Conservation (phyloP, 2,113 vertebrate species). For the Mungos mungo region DNA sequence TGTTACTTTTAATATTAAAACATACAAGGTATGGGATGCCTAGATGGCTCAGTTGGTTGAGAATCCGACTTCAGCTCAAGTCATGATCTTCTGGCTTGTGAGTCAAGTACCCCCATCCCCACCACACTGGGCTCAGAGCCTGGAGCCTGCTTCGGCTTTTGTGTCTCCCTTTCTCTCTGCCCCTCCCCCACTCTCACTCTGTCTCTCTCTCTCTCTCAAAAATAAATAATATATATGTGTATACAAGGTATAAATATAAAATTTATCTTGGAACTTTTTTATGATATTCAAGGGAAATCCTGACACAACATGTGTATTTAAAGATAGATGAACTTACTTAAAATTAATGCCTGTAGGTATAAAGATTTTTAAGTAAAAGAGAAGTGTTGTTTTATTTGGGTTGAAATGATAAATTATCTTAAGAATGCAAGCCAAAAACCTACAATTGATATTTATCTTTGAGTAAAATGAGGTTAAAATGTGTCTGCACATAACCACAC, state of each 20-base stretch:
- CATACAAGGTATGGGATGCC: neutral
- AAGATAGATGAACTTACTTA: neutral
- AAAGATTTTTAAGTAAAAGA: slow-evolving; percentile 16
- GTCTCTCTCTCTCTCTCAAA: too few species aligned
- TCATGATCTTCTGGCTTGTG: too few species aligned
- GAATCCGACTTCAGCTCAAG: too few species aligned
- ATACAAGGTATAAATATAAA: neutral
- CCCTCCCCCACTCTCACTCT: too few species aligned
- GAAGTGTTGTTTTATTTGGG: neutral
- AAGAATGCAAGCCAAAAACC: neutral
- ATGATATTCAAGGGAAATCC: neutral
- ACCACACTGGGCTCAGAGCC: too few species aligned
- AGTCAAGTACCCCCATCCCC: too few species aligned
- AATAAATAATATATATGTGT: too few species aligned
- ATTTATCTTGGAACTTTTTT: neutral
- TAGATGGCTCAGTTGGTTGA: too few species aligned
- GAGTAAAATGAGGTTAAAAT: neutral
- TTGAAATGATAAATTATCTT: neutral
- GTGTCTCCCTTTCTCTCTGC: too few species aligned
- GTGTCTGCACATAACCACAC: neutral
- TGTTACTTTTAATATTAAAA: slow-evolving; percentile 30
- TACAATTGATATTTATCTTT: neutral
- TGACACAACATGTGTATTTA: neutral
- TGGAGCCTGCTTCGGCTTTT: too few species aligned
- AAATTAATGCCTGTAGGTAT: neutral